These are phyloP conservation scores for Mesochorus sp. DNA, from an alignment of 2,888 invertebrate species.

Conservation along the genomic window DNA sequence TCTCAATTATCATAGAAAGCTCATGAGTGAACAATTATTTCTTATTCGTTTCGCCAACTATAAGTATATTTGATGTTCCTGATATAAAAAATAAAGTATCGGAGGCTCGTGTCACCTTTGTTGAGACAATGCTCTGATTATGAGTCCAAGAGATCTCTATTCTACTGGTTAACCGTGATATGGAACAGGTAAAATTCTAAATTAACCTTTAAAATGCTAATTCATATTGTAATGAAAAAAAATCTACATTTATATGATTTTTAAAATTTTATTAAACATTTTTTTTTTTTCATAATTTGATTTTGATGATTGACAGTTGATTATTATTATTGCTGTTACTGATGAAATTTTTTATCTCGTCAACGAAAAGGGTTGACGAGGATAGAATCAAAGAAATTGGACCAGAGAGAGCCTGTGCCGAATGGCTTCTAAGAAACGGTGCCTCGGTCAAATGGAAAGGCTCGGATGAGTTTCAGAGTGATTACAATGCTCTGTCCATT, in stretches of 20 bases:
- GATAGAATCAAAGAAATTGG: constrained; percentile 89
- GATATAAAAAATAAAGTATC: constrained; percentile 27
- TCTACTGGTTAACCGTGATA: constrained; percentile 69
- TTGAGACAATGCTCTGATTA: constrained; percentile 1
- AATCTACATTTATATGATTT: too few relatives aligned
- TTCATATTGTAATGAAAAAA: too few relatives aligned
- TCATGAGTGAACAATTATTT: not conserved
- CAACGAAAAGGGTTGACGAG: constrained; percentile 86
- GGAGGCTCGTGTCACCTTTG: constrained; percentile 21
- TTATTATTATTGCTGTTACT: constrained; percentile 11
- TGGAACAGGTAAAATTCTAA: constrained; percentile 74
- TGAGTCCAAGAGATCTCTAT: constrained; percentile 63
- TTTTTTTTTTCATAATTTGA: too few relatives aligned
- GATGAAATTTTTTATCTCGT: constrained; percentile 33
- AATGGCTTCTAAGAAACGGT: constrained; percentile 97
- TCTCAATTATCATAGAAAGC: not conserved
- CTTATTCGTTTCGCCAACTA: not conserved
- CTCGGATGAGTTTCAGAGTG: constrained; percentile 83
- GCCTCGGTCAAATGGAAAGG: constrained; percentile 90
- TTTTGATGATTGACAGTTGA: not conserved
- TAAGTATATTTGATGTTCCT: not conserved
- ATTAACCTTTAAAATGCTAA: too few relatives aligned
- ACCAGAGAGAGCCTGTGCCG: constrained; percentile 95
- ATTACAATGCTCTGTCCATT: constrained; percentile 90
- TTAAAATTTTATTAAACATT: too few relatives aligned